Conservation (phyloP, 2,113 vertebrate genomes). For the Oreochromis spilurus region DNA sequence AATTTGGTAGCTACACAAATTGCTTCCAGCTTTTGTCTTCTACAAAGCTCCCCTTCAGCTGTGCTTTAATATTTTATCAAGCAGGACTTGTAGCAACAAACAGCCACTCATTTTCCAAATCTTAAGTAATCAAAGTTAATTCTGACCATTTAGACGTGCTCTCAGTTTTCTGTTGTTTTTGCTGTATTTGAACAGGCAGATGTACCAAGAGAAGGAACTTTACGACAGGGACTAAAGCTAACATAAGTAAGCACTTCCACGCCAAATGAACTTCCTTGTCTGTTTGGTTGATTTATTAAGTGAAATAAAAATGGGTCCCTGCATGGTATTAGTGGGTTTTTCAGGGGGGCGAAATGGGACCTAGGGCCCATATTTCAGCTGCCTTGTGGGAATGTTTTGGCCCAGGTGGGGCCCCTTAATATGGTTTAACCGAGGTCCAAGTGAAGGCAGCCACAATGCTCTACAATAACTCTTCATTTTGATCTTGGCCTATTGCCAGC, state of each 20-base stretch:
- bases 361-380: slow-evolving; percentile 66
- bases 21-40: slow-evolving; percentile 78
- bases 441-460: slow-evolving; percentile 58
- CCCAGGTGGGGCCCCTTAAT: slow-evolving; percentile 63
- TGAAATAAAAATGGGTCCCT: slow-evolving; percentile 73
- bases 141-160: slow-evolving; percentile 41
- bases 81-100: slow-evolving; percentile 66
- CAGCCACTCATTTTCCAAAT: slow-evolving; percentile 62
- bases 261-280: slow-evolving; percentile 64
- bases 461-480: slow-evolving; percentile 75
- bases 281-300: slow-evolving; percentile 70
- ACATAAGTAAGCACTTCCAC: slow-evolving; percentile 63
- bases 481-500: slow-evolving; percentile 68
- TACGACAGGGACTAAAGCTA: slow-evolving; percentile 54
- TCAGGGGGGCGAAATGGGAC: slow-evolving; percentile 50
- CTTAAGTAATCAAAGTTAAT: slow-evolving; percentile 70
- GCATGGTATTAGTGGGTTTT: slow-evolving; percentile 66
- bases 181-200: slow-evolving; percentile 17
- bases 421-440: slow-evolving; percentile 59
- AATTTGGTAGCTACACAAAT: slow-evolving; percentile 80
- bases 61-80: slow-evolving; percentile 68
- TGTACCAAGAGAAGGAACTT: slow-evolving; percentile 24
- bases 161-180: slow-evolving; percentile 28
- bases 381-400: slow-evolving; percentile 58
- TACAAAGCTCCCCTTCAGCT: slow-evolving; percentile 61